These are phyloP conservation scores for Ellobius talpinus DNA, from an alignment of 2,113 vertebrate genomes.

Conservation along the genomic window DNA sequence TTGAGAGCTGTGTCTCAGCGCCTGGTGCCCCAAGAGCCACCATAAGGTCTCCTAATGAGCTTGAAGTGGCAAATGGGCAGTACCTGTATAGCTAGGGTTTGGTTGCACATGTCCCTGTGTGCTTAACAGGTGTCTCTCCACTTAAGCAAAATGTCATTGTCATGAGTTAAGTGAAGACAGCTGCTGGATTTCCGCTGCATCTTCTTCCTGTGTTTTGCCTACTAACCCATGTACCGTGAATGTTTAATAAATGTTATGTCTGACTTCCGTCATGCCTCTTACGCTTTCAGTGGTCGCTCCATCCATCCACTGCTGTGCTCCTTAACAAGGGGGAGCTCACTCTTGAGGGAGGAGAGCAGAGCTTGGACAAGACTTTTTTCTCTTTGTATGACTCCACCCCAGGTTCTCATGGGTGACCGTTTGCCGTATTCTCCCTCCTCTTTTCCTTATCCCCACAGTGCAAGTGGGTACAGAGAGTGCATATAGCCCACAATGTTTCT, in stretches of 20 bases:
- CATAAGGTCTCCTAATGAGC: no score
- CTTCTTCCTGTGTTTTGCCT: background rate
- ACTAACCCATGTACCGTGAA: background rate
- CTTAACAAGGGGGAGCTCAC: background rate
- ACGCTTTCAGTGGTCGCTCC: background rate
- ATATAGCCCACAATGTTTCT: background rate
- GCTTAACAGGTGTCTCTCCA: background rate
- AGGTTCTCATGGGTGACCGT: background rate
- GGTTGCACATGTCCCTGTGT: no score
- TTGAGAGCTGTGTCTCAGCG: background rate
- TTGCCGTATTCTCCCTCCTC: background rate
- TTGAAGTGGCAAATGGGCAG: background rate
- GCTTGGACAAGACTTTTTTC: background rate
- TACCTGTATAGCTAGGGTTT: background rate
- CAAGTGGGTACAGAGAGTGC: no score
- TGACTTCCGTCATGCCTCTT: background rate
- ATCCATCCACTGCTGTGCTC: background rate
- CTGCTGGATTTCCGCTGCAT: background rate
- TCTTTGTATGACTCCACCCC: fast-evolving
- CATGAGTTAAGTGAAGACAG: background rate
- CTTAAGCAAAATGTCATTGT: background rate
- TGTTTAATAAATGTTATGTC: constrained; percentile 59
- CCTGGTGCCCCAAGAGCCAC: background rate
- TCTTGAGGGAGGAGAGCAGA: background rate
- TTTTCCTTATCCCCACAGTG: background rate